Conservation (phyloP, 2,797 vertebrate species). For the Scleropages formosus region DNA sequence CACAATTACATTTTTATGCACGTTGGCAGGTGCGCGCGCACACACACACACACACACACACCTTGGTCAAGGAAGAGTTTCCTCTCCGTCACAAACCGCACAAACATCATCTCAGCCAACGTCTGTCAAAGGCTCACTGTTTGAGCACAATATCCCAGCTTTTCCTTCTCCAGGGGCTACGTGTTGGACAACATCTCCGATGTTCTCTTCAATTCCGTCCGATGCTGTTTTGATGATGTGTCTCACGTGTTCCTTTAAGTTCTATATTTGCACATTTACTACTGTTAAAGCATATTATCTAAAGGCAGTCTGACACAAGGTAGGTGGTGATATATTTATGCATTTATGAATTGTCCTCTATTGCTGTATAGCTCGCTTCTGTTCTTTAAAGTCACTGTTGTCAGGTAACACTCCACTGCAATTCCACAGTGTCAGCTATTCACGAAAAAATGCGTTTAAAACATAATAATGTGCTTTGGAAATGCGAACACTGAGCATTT, state of each 20-base stretch:
- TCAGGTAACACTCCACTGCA: neutral
- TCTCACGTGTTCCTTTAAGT: neutral
- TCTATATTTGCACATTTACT: neutral
- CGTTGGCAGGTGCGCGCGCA: no score
- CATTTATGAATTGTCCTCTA: neutral
- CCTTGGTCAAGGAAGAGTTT: neutral
- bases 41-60: constrained; percentile 15
- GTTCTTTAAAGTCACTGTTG: neutral
- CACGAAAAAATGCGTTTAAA: no score
- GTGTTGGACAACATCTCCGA: no score
- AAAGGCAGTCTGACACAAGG: neutral
- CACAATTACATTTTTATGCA: no score
- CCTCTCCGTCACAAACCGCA: neutral
- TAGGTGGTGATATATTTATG: neutral
- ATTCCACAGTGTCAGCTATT: no score
- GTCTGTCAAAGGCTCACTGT: no score
- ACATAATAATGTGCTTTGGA: neutral
- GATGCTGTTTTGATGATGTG: neutral
- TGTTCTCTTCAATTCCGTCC: no score
- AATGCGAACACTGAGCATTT: neutral
- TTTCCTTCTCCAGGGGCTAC: no score
- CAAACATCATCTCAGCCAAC: neutral
- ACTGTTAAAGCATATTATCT: neutral
- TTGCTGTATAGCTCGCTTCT: neutral
- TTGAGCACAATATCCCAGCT: no score